A percentile compares a stretch with the other conserved stretches of the same genome.
Evolutionary conservation across 1,140 invertebrate genomes (phyloP).

Genomic region (Cyclargus thomasi): DNA sequence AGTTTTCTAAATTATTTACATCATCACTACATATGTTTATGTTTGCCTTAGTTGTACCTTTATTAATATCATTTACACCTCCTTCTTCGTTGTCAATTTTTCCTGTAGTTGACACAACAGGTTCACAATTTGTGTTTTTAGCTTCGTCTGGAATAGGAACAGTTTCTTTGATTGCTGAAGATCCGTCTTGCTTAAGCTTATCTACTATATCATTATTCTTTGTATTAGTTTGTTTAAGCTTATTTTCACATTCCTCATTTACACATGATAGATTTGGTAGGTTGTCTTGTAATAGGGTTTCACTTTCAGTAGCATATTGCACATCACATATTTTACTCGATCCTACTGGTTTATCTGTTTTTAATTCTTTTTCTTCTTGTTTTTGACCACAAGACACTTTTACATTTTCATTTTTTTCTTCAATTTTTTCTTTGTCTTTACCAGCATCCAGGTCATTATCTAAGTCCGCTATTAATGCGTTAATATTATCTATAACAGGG

Average conservation of each 20-base stretch:
- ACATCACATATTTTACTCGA: neutral
- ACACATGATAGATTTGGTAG: neutral
- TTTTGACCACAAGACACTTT: neutral
- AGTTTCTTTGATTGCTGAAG: neutral
- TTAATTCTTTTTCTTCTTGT: neutral
- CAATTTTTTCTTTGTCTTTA: slow-evolving; percentile 35
- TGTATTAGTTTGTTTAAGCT: neutral
- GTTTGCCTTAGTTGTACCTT: neutral
- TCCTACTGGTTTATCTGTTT: neutral
- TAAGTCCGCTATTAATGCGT: slow-evolving; percentile 56
- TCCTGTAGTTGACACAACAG: slow-evolving; percentile 46
- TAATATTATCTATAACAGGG: slow-evolving; percentile 59
- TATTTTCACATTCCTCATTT: neutral
- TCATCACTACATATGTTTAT: neutral
- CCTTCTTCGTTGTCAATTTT: slow-evolving; percentile 17
- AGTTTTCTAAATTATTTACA: neutral
- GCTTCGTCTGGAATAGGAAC: neutral
- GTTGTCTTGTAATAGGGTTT: neutral
- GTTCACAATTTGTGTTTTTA: slow-evolving; percentile 32
- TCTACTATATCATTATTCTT: neutral
- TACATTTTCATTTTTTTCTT: slow-evolving; percentile 7
- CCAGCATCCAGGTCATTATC: slow-evolving; percentile 51
- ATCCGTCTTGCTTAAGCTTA: neutral
- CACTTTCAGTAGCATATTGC: neutral
- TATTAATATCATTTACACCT: neutral